phyloP scores from a whole-genome alignment of 1,140 invertebrate genomes.

The Colletes gigas region DNA sequence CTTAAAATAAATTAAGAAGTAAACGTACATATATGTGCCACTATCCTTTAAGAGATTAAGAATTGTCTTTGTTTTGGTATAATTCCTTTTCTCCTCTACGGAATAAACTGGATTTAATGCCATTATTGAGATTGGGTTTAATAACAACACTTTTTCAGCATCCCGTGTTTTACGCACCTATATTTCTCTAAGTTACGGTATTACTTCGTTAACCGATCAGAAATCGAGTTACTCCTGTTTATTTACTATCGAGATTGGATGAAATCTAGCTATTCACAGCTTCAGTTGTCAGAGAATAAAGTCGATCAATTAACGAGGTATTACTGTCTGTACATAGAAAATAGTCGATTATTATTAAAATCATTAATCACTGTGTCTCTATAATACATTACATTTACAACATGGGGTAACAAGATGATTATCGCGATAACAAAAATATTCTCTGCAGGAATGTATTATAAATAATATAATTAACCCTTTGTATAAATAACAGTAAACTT shows the following conservation, averaged over 20 bases:
- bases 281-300: background rate
- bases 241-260: too few species aligned
- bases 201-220: too few species aligned
- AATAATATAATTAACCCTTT: conserved; percentile 49
- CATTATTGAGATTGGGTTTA: too few species aligned
- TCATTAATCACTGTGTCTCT: conserved; percentile 7
- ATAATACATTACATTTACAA: conserved; percentile 37
- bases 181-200: too few species aligned
- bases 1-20: too few species aligned
- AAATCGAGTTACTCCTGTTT: background rate
- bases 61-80: too few species aligned
- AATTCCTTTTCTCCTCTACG: too few species aligned
- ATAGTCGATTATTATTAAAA: conserved; percentile 19
- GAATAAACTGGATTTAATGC: too few species aligned
- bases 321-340: conserved; percentile 7
- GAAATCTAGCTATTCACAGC: background rate
- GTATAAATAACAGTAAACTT: conserved; percentile 40
- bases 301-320: background rate
- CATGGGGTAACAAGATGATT: conserved; percentile 26
- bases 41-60: too few species aligned
- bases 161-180: too few species aligned
- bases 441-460: conserved; percentile 40
- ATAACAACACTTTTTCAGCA: too few species aligned
- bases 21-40: too few species aligned
- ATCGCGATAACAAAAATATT: conserved; percentile 44